Base-by-base conservation (phyloP, 2,797 vertebrate genomes). In the Coranthus polyacanthus region DNA sequence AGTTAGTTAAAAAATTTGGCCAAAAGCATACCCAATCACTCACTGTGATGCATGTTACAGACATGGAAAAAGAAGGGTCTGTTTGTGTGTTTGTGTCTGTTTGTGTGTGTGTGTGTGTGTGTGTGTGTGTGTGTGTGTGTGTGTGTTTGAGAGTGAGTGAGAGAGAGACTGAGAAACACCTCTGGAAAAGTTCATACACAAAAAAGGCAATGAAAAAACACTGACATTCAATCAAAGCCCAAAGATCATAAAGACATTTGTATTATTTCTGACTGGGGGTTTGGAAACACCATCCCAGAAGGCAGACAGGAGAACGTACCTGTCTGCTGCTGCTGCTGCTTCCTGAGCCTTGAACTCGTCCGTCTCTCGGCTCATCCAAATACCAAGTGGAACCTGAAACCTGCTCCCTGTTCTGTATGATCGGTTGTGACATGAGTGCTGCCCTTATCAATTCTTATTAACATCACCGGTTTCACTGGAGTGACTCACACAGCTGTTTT, bases 401-500 rank as follows among this genome's bases (percentile, higher is more conserved):
- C 82, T 67, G 59, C 68, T 85, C 62, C 60, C 58, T 69, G 62
- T 80, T 85, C 72, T 68, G 69, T 58, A 69, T 82, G 87, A 90
- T 88, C 60, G 0, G 45, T 58, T 87, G 85, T 84, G 90, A 89
- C 87, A 79, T 4, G 22, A 80, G 68, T 55, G 72, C 68, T 84
- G 86, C 85, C 82, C 88, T 90, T 80, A 91, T 92, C 89, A 79
- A 82, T 78, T 72, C 73, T 75, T 82, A 85, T 91, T 81, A 91
- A 4, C 59, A 82, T 92, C 90, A 88, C 24, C 12, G 0, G 36
- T 62, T 73, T 78, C 71, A 65, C 76, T 32, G 9, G 18, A 78
- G 46, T 75, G 82, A 80, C 47, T 82, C 78, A 70, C 53, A 51
- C 83, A 76, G 69, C 79, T 73, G 81, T 68, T 84, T n/a, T 55